Base-by-base conservation (phyloP, 2,888 invertebrate genomes). In the Zhengitettix transpicula region DNA sequence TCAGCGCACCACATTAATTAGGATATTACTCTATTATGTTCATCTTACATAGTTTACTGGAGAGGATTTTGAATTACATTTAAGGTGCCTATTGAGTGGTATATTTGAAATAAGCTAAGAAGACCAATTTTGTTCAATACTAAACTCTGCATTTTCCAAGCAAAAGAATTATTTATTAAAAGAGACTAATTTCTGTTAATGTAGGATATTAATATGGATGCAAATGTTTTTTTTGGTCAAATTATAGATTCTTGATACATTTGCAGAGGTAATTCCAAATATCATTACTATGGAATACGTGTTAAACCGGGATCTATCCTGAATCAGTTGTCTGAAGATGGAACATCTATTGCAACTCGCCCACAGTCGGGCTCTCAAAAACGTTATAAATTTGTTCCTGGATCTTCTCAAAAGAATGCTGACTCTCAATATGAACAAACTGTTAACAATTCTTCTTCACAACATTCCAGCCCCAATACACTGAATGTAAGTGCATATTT, bases 281-380 rank as follows among this genome's bases (percentile, higher is more conserved):
- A 99, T 73, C 99, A 99, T 77, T 99, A 99, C 76, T 98, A 99
- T 77, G 99, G 99, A n/a, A 98, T 99, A 66, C 82, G 98, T 44
- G 90, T 97, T 60, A 97, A 97, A 74, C 89, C 91, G 0, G 86
- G 82, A 60, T 92, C 92, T 2, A 78, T 83, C 10, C 72, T 92
- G 63, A 81, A 80, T 67, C 78, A 79, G 63, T 72, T 83, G 64
- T 65, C 65, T 28, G 68, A 67, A 47, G 68, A 69, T 47, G 66
- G 66, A 14, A 60, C 58, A 10, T 62, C 62, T 54, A 17, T 57
- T 16, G 40, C 55, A 11, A 52, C 56, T 40, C 47, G 61, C 47
- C 60, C 58, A 41, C 58, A 58, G 41, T 53, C 51, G 41, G 55
- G 61, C 17, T 55, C 61, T 12, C 62, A 62, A 56, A 64, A 63